Percentiles rank a stretch among this genome's conserved stretches.
phyloP scores from a whole-genome alignment of 1,140 invertebrate species.

The Trichoplusia ni region DNA sequence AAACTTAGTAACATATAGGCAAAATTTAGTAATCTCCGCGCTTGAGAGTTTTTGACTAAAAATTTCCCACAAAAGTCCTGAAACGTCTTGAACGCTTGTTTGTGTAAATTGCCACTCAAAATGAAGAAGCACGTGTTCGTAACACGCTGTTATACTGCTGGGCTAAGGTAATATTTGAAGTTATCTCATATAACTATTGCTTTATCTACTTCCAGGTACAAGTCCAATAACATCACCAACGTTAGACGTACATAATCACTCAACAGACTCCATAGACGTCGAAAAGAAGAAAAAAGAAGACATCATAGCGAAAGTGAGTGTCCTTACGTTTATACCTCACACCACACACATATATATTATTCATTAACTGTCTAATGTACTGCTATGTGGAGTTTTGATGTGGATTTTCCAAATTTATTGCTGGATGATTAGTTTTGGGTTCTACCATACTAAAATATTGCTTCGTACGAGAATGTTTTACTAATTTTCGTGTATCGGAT shows the following conservation, averaged over 20 bases:
- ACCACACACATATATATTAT: conserved; percentile 31
- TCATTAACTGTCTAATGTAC: conserved; percentile 54
- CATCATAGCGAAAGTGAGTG: conserved; percentile 67
- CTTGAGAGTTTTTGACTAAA: no score
- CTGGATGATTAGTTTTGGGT: conserved; percentile 56
- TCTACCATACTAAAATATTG: conserved; percentile 34
- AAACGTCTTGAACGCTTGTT: no score
- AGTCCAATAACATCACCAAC: conserved; percentile 82
- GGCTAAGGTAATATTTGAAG: no score
- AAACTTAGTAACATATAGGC: no score
- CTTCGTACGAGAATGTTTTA: not conserved
- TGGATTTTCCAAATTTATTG: conserved; percentile 46
- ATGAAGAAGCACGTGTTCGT: no score
- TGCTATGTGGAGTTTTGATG: conserved; percentile 63
- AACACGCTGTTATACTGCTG: no score
- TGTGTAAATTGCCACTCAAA: no score
- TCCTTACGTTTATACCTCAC: not conserved
- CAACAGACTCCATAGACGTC: conserved; percentile 87
- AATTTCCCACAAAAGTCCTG: no score
- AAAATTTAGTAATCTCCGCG: no score
- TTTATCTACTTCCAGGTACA: conserved; percentile 59
- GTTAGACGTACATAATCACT: conserved; percentile 86
- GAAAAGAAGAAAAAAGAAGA: conserved; percentile 89
- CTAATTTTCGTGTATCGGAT: conserved; percentile 1
- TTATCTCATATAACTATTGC: not conserved